Percentiles rank a stretch among this genome's conserved stretches.
These are phyloP conservation scores for Baryphthengus martii DNA, from an alignment of 2,113 vertebrate genomes.

Conservation along the genomic window DNA sequence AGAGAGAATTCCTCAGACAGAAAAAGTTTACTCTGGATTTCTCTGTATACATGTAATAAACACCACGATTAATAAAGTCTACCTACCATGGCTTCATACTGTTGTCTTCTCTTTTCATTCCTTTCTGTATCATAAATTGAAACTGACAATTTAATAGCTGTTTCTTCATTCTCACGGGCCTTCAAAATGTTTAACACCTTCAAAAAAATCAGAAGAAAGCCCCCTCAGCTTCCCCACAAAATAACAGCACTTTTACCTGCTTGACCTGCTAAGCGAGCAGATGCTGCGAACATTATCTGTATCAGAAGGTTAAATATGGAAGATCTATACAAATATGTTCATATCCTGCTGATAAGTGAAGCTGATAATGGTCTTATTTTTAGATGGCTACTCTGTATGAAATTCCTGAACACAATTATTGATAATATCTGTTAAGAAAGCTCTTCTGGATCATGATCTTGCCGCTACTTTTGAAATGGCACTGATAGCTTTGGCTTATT, in stretches of 20 bases:
- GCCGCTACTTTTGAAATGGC: neutral
- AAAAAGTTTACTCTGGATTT: neutral
- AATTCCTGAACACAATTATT: neutral
- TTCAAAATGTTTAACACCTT: constrained; percentile 79
- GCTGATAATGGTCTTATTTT: neutral
- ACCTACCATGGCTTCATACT: constrained; percentile 74
- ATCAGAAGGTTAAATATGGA: neutral
- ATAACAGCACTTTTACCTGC: neutral
- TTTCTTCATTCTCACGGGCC: constrained; percentile 75
- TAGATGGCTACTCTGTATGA: neutral
- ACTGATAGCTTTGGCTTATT: neutral
- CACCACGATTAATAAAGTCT: neutral
- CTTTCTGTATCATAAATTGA: constrained; percentile 76
- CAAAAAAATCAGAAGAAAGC: neutral
- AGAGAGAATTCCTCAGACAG: neutral
- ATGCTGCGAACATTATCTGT: neutral
- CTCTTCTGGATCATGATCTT: neutral
- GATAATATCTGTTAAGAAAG: neutral
- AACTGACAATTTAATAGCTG: constrained; percentile 49
- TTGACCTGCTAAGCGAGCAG: neutral
- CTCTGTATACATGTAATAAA: neutral
- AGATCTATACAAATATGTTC: neutral
- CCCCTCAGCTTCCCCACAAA: neutral
- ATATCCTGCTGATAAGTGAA: neutral
- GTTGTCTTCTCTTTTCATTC: constrained; percentile 48